Conservation (phyloP, 2,113 vertebrate species). For the Bettongia penicillata region DNA sequence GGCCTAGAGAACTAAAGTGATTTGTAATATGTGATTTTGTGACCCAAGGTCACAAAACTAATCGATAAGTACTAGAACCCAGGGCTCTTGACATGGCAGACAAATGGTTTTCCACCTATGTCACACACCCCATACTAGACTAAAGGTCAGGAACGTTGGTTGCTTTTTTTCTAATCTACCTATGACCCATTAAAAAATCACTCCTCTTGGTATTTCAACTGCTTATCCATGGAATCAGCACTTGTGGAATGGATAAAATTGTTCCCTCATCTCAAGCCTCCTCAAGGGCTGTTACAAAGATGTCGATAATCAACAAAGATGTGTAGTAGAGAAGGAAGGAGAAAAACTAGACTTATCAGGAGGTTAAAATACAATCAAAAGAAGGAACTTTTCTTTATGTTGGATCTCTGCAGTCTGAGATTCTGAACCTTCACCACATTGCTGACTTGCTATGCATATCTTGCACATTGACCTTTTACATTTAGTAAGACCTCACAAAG, state of each 20-base stretch:
- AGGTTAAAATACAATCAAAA: neutral
- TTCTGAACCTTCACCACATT: neutral
- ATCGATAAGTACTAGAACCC: neutral
- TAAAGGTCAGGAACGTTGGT: neutral
- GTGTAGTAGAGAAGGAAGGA: neutral
- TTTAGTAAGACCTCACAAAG: neutral
- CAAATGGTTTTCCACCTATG: neutral
- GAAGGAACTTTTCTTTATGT: neutral
- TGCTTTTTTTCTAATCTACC: neutral
- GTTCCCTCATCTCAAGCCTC: neutral
- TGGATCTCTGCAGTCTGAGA: neutral
- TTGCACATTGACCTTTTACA: neutral
- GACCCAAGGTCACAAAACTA: neutral
- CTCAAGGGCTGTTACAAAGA: neutral
- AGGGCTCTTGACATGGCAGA: neutral
- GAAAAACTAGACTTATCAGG: constrained; percentile 9
- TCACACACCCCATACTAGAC: neutral
- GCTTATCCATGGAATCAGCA: neutral
- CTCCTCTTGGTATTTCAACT: neutral
- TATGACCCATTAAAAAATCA: neutral
- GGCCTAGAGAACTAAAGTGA: neutral
- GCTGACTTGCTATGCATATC: neutral
- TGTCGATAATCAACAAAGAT: neutral
- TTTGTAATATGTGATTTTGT: neutral
- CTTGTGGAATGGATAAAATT: neutral